These are phyloP conservation scores for Sandelia bainsii DNA, from an alignment of 2,797 vertebrate species.

Conservation along the genomic window DNA sequence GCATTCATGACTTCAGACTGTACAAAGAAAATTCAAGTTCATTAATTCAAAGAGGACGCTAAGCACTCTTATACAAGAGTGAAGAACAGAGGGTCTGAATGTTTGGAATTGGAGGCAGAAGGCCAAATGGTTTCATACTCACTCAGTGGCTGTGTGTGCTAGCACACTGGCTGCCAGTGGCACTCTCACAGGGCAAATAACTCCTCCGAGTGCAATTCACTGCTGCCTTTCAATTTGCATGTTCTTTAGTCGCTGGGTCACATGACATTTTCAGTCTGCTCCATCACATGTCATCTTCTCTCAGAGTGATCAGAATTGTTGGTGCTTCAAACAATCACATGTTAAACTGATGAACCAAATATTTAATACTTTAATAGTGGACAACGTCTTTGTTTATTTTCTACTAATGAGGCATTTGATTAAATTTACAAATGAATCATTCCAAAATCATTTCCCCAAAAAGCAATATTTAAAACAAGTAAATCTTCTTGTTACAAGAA, in stretches of 20 bases:
- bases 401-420: slow-evolving; percentile 51
- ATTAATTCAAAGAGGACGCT: slow-evolving; percentile 73
- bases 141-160: slow-evolving; percentile 58
- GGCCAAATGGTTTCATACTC: slow-evolving; percentile 78
- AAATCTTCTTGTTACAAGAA: slow-evolving; percentile 24
- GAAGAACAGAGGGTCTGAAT: slow-evolving; percentile 66
- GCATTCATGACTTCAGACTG: slow-evolving; percentile 56
- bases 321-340: slow-evolving; percentile 28
- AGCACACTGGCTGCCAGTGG: slow-evolving; percentile 64
- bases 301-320: slow-evolving; percentile 20
- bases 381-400: slow-evolving; percentile 44
- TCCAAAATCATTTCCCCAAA: slow-evolving; percentile 12
- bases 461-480: slow-evolving; percentile 32
- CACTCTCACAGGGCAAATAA: slow-evolving; percentile 70
- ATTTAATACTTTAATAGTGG: background rate
- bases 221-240: slow-evolving; percentile 70
- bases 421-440: slow-evolving; percentile 50
- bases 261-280: slow-evolving; percentile 51
- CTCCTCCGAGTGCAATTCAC: slow-evolving; percentile 69
- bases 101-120: slow-evolving; percentile 73
- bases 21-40: slow-evolving; percentile 69
- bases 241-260: slow-evolving; percentile 61
- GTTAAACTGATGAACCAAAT: slow-evolving; percentile 26
- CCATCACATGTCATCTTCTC: slow-evolving; percentile 47
- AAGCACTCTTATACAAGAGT: slow-evolving; percentile 67